phyloP scores from a whole-genome alignment of 2,797 vertebrate genomes.

The Tympanoctomys barrerae region DNA sequence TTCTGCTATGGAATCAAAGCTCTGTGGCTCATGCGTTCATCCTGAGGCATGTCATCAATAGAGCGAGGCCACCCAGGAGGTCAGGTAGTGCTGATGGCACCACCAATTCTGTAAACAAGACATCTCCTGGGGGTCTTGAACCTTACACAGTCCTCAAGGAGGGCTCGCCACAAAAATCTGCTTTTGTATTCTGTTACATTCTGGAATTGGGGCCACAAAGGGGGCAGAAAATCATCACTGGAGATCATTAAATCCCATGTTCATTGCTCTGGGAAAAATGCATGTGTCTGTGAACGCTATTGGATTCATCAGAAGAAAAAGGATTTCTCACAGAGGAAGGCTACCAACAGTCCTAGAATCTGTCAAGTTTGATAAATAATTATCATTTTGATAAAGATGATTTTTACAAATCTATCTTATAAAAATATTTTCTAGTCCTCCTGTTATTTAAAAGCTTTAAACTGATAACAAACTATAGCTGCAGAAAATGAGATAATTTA shows the following conservation, averaged over 20 bases:
- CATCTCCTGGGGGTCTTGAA: slow-evolving; percentile 52
- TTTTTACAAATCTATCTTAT: slow-evolving; percentile 60
- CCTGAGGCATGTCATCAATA: slow-evolving; percentile 31
- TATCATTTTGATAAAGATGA: slow-evolving; percentile 68
- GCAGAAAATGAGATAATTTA: slow-evolving; percentile 55
- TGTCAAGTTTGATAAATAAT: slow-evolving; percentile 60
- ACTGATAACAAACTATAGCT: slow-evolving; percentile 9
- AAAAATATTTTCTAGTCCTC: slow-evolving; percentile 50
- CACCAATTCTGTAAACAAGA: slow-evolving; percentile 71
- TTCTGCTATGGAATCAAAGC: slow-evolving; percentile 49
- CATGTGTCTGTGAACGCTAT: slow-evolving; percentile 57
- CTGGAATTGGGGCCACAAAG: slow-evolving; percentile 50
- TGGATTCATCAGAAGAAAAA: slow-evolving; percentile 63
- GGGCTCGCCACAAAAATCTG: slow-evolving; percentile 21
- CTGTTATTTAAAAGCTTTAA: slow-evolving; percentile 21
- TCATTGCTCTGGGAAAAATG: slow-evolving; percentile 68
- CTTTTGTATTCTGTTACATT: slow-evolving; percentile 56
- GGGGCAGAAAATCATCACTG: neutral
- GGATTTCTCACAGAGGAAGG: slow-evolving; percentile 54
- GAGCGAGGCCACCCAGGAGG: slow-evolving; percentile 54
- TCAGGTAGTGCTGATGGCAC: slow-evolving; percentile 69
- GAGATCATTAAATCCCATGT: slow-evolving; percentile 68
- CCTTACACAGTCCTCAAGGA: slow-evolving; percentile 51
- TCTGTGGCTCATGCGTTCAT: slow-evolving; percentile 29
- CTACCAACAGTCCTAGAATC: slow-evolving; percentile 39